Evolutionary conservation across 2,113 vertebrate genomes (phyloP), one percentile per base, ranked within the genome.

Genomic region (Lophura nycthemera): DNA sequence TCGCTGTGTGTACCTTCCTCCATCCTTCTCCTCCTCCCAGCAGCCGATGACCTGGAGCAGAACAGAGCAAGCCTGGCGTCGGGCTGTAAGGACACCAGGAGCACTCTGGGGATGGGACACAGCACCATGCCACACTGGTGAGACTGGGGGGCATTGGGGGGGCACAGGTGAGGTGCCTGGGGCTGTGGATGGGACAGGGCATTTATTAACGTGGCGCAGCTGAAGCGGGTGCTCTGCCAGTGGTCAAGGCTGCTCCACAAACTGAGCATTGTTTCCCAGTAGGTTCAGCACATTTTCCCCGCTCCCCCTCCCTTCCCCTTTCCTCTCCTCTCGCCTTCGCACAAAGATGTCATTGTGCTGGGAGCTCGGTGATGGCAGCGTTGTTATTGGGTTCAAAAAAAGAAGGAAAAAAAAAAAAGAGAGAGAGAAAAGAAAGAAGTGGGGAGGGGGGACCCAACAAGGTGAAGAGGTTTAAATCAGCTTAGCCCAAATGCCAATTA

Each of bases 401-500:
- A 64, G 83, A 50, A 24, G 12, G 56, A 20, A 47, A 38, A 50
- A 25, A 65, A 63, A 71, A 45, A 20, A 29, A 63, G 64, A 56
- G 14, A 18, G 54, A 56, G 54, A 56, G 65, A 83, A 79, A 90
- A 96, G 79, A 96, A 96, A 95, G 87, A 88, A 91, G 75, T 38
- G 79, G 22, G 72, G 66, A 60, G 30, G 76, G 81, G 92, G 40
- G 7, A 84, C 92, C 94, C 93, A 87, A 88, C 93, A 95, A 96
- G 98, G 97, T 97, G 98, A 97, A 97, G 98, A 98, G 92, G 97
- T 98, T 97, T 96, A 98, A 98, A 98, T 98, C 97, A 94, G 97
- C 98, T 98, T 98, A 98, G 97, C 96, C 97, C 96, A 97, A 98
- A 98, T 97, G 97, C 97, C 97, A 98, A 98, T 98, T 98, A 98